These are phyloP conservation scores for Bovichtus diacanthus DNA, from an alignment of 2,797 vertebrate genomes.

Conservation along the genomic window DNA sequence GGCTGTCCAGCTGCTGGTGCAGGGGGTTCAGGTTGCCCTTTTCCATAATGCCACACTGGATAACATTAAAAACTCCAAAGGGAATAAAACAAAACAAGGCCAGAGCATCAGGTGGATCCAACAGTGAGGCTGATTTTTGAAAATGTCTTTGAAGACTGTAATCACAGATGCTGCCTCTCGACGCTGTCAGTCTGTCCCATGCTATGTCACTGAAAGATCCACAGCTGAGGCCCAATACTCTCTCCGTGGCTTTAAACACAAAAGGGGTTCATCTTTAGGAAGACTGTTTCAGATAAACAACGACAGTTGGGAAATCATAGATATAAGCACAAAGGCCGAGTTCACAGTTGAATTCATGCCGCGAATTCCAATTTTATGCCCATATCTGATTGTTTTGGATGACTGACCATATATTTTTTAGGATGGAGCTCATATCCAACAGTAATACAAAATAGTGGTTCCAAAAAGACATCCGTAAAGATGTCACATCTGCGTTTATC, in stretches of 20 bases:
- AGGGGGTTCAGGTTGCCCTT: slow-evolving; percentile 69
- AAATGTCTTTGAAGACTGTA: slow-evolving; percentile 66
- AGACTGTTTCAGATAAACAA: slow-evolving; percentile 26
- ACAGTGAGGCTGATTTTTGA: slow-evolving; percentile 65
- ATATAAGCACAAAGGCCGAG: neutral
- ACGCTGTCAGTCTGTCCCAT: slow-evolving; percentile 48
- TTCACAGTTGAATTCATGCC: slow-evolving; percentile 2
- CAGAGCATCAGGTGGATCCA: slow-evolving; percentile 67
- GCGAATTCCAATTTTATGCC: neutral
- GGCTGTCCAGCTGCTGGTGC: slow-evolving; percentile 44
- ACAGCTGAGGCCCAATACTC: slow-evolving; percentile 15
- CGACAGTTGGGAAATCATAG: neutral
- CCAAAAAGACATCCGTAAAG: slow-evolving; percentile 2
- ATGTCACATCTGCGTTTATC: slow-evolving; percentile 12
- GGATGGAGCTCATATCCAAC: neutral
- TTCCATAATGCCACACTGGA: slow-evolving; percentile 65
- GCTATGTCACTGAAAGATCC: slow-evolving; percentile 37
- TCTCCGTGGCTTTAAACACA: slow-evolving; percentile 12
- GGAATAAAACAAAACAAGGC: slow-evolving; percentile 62
- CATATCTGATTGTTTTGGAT: slow-evolving; percentile 22
- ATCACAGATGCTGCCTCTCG: slow-evolving; percentile 57
- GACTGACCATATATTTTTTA: slow-evolving; percentile 4
- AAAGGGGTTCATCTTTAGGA: slow-evolving; percentile 9
- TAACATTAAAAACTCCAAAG: slow-evolving; percentile 68
- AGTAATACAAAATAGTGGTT: neutral